Conservation (phyloP, 2,888 invertebrate genomes). For the Agrotis puta region DNA sequence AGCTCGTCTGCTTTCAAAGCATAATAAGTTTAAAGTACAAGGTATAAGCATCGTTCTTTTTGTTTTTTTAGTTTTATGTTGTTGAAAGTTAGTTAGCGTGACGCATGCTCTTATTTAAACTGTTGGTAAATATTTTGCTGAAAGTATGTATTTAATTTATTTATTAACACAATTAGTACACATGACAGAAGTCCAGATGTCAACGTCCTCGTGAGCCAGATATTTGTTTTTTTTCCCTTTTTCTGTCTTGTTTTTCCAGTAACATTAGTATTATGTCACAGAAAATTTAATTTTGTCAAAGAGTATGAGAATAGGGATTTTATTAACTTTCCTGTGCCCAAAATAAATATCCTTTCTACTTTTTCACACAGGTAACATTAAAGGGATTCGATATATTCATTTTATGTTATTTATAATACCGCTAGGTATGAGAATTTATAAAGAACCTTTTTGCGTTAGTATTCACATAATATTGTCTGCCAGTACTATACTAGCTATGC, state of each 20-base stretch:
- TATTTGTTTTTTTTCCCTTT: too few species aligned
- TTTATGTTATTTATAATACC: too few species aligned
- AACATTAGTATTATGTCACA: background rate
- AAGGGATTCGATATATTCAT: background rate
- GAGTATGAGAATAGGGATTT: background rate
- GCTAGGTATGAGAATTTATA: background rate
- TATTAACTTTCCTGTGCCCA: background rate
- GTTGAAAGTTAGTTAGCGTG: slow-evolving; percentile 8
- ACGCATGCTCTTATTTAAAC: background rate
- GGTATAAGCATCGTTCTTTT: background rate
- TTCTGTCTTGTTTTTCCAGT: too few species aligned
- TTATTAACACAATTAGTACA: too few species aligned
- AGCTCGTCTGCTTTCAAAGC: slow-evolving; percentile 14
- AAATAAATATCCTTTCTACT: background rate
- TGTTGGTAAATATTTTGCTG: background rate
- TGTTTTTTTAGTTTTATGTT: background rate
- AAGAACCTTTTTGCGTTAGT: background rate
- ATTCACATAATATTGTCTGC: background rate
- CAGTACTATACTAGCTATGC: background rate
- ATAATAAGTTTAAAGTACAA: slow-evolving; percentile 33
- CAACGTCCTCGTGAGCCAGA: too few species aligned
- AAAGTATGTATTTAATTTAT: background rate
- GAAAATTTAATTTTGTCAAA: background rate
- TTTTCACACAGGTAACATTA: background rate
- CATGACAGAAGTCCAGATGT: too few species aligned